phyloP scores from a whole-genome alignment of 2,797 vertebrate species.

The Falco naumanni region DNA sequence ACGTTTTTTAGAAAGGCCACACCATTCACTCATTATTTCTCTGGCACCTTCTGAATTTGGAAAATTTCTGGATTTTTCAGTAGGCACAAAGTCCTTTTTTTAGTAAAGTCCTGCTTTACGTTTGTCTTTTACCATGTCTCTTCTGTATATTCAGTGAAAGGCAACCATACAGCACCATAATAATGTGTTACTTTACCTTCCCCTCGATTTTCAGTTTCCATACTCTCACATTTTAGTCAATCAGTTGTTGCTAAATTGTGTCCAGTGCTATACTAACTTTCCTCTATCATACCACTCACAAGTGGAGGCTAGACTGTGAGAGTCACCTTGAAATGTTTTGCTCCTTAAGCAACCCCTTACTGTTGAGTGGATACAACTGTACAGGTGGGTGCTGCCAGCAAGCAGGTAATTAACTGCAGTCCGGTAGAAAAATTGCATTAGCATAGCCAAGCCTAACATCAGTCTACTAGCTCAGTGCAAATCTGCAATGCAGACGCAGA shows the following conservation, averaged over 20 bases:
- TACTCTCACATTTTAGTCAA: neutral
- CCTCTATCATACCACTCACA: neutral
- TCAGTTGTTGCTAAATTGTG: neutral
- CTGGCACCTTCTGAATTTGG: neutral
- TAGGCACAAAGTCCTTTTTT: neutral
- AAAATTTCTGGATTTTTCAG: neutral
- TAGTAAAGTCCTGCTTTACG: neutral
- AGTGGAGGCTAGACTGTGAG: neutral
- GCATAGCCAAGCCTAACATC: neutral
- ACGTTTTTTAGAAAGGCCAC: neutral
- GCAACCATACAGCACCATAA: neutral
- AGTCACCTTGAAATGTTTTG: conserved; percentile 2
- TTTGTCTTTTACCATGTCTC: neutral
- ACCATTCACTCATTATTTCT: neutral
- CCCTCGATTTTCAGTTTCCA: neutral
- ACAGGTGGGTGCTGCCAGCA: neutral
- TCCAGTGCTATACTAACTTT: neutral
- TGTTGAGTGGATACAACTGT: neutral
- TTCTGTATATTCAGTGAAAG: neutral
- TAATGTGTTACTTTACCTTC: neutral
- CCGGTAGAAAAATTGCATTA: neutral
- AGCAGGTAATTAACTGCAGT: neutral
- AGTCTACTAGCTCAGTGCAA: conserved; percentile 1
- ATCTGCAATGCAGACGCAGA: conserved; percentile 48
- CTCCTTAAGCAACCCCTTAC: neutral